Base-by-base conservation (phyloP, 2,888 invertebrate species). In the Baronia brevicornis region DNA sequence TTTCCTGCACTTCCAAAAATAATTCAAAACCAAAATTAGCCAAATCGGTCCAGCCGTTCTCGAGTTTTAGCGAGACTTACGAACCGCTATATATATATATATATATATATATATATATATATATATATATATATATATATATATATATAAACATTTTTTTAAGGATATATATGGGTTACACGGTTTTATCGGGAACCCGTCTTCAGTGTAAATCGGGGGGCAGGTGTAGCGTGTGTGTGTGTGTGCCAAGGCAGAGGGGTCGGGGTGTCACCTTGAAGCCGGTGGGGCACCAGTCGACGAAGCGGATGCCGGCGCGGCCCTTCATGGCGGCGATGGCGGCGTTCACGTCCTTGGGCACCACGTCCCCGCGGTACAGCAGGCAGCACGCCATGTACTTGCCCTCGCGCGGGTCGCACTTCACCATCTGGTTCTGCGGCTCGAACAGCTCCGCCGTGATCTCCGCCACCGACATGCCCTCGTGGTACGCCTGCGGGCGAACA, bases 241-340 rank as follows among this genome's bases (percentile, higher is more conserved):
- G 8, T 2, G 8, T 10, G 14, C 8, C 5, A n/a, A 60, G 18
- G 5, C 29, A 9, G n/a, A n/a, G n/a, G n/a, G n/a, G n/a, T n/a
- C 19, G 7, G 10, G 26, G 5, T 14, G 42, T 21, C 2, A 91
- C 91, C 84, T 95, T 95, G 63, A 96, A 96, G 0, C 96, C 96
- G 4, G 96, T 96, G 2, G 96, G 96, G 64, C 95, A 94, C 95
- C 95, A 96, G 60, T 96, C 95, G n/a, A 96, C 96, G 59, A 97
- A 97, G 43, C 93, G 89, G 32, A 97, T 92, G 28, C 87, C 87
- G 49, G 90, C 89, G 46, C 91, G 88, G 0, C 89, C 87, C 67
- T 94, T 94, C 84, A 94, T 91, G 28, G 88, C 87, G 0, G 91
- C 91, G 32, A 94, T 92, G 6, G 93, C 91, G 0, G 89, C 91